These are phyloP conservation scores for Digitonthophagus gazella DNA, from an alignment of 2,888 invertebrate genomes.

Conservation along the genomic window DNA sequence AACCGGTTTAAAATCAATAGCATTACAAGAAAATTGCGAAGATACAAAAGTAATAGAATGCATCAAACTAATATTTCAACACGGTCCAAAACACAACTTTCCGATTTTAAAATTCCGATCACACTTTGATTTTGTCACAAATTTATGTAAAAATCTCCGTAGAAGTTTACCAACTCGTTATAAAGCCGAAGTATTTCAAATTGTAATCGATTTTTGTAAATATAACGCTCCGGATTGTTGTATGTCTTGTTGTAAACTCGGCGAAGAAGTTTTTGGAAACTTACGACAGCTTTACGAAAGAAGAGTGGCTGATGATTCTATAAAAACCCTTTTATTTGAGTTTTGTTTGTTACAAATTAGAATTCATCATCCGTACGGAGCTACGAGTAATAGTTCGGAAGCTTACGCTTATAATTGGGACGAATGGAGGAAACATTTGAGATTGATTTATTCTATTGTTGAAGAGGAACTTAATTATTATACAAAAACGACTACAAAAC, in stretches of 20 bases:
- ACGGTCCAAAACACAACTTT: constrained; percentile 41
- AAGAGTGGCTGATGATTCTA: constrained; percentile 35
- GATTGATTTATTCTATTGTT: constrained; percentile 47
- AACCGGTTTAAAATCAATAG: constrained; percentile 25
- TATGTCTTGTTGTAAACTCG: constrained; percentile 46
- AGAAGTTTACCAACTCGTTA: constrained; percentile 30
- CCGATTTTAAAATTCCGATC: constrained; percentile 38
- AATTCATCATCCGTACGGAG: constrained; percentile 56
- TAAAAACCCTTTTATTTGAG: constrained; percentile 49
- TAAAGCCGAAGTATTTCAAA: constrained; percentile 34
- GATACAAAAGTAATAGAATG: constrained; percentile 36
- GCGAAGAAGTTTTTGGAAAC: constrained; percentile 42
- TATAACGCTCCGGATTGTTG: constrained; percentile 41
- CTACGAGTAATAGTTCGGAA: constrained; percentile 39
- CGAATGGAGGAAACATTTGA: constrained; percentile 50
- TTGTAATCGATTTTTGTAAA: constrained; percentile 28
- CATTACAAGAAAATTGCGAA: constrained; percentile 3
- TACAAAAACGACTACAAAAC: constrained; percentile 5
- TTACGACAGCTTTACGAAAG: constrained; percentile 39
- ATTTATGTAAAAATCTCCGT: constrained; percentile 37
- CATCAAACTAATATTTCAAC: constrained; percentile 40
- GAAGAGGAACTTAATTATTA: constrained; percentile 40
- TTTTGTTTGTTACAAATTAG: constrained; percentile 54
- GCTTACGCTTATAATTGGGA: constrained; percentile 49
- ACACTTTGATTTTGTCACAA: constrained; percentile 41